Conservation (phyloP, 2,113 vertebrate genomes). For the Syngnathoides biaculeatus region DNA sequence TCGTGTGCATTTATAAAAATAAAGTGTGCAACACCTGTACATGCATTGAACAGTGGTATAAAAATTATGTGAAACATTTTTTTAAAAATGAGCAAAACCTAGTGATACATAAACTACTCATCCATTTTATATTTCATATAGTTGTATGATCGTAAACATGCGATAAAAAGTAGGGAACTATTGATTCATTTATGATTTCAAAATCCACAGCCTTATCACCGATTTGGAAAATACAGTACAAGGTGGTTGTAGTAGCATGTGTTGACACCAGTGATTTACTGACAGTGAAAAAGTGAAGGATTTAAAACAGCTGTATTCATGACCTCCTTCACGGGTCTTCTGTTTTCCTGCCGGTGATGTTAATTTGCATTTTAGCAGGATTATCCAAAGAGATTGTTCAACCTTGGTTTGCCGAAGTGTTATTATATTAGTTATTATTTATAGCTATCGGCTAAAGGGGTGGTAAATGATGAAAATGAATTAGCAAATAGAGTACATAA, state of each 20-base stretch:
- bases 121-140: not conserved
- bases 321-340: not conserved
- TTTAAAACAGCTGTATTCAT: not conserved
- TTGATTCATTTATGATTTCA: not conserved
- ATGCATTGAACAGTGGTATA: not conserved
- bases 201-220: not conserved
- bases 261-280: not conserved
- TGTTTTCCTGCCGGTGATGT: not conserved
- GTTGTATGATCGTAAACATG: slow-evolving; percentile 1
- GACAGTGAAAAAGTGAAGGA: not conserved
- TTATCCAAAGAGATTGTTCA: not conserved
- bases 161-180: not conserved
- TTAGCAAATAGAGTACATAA: not conserved
- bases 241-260: not conserved
- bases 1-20: not conserved
- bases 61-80: not conserved
- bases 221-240: not conserved
- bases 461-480: not conserved
- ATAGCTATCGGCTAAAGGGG: not conserved
- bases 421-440: not conserved
- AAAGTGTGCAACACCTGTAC: not conserved
- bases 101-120: not conserved
- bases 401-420: not conserved
- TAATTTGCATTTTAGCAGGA: not conserved
- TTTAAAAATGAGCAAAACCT: not conserved